Base-by-base conservation (phyloP, 2,113 vertebrate species). In the Eulemur macaco region DNA sequence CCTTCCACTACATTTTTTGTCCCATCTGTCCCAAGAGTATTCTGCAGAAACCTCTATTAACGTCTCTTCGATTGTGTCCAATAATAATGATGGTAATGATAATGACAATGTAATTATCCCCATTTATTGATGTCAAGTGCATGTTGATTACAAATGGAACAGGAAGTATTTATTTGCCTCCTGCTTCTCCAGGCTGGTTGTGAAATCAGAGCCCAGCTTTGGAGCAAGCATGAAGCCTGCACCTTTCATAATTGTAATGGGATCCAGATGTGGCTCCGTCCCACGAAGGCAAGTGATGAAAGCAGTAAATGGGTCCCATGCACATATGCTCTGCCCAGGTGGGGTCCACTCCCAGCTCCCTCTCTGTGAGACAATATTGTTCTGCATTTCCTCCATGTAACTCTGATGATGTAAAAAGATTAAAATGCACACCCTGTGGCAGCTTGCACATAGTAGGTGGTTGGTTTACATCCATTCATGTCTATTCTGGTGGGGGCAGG, bases 281-380 rank as follows among this genome's bases (percentile, higher is more conserved):
- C 98, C 98, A 98, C 87, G 98, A 98, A 99, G 99, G 99, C 99
- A 99, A 99, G 99, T 99, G 99, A 99, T 99, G 99, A 99, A 99
- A 99, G 99, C 99, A 99, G 98, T 99, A 99, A 98, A 98, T 98
- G 90, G 92, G 98, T 98, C 99, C 98, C 98, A 98, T 98, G 99
- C 99, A 99, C 99, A 99, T 99, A 98, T 98, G 98, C 98, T 97
- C 96, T 97, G 97, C 97, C 98, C 98, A 98, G 98, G 98, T 98
- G 98, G 98, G 97, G 97, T 97, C 96, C 94, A 81, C 96, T 98
- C 90, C 90, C 84, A 92, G 77, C 87, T 94, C 97, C 96, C 97
- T 98, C 37, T n/a, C 95, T 91, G 95, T 91, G 92, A 98, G 97
- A 96, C 96, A 97, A 87, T 98, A 94, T 90, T 97, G 76, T 94